These are phyloP conservation scores for Periophthalmus modestus DNA, from an alignment of 2,113 vertebrate genomes.

Conservation along the genomic window DNA sequence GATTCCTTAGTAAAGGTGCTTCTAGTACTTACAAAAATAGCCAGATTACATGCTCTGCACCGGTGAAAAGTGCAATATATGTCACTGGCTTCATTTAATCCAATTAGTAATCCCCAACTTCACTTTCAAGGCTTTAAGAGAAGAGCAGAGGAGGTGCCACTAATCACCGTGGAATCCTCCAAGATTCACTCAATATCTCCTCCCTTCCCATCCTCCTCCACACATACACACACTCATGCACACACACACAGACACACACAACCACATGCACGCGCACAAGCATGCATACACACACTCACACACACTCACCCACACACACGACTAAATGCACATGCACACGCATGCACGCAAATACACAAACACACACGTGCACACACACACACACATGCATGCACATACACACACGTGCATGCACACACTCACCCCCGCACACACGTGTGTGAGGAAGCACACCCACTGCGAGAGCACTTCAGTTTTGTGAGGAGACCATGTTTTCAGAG, in stretches of 20 bases:
- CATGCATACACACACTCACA: too few relatives aligned
- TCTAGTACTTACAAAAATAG: slow-evolving; percentile 10
- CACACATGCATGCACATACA: too few relatives aligned
- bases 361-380: not conserved
- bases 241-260: too few relatives aligned
- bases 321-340: too few relatives aligned
- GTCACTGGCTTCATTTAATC: slow-evolving; percentile 61
- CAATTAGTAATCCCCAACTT: slow-evolving; percentile 61
- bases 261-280: too few relatives aligned
- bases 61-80: slow-evolving; percentile 47
- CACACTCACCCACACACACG: too few relatives aligned
- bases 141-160: slow-evolving; percentile 48
- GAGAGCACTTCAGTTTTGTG: too few relatives aligned
- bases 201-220: slow-evolving; percentile 1
- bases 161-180: slow-evolving; percentile 60
- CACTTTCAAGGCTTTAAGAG: slow-evolving; percentile 48
- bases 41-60: slow-evolving; percentile 28
- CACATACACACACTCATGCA: not conserved
- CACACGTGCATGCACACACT: too few relatives aligned
- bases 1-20: not conserved
- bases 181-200: slow-evolving; percentile 43
- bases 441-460: too few relatives aligned
- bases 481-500: too few relatives aligned
- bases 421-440: too few relatives aligned
- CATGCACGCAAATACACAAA: not conserved